phyloP scores from a whole-genome alignment of 2,888 invertebrate genomes.

The Leptopterna dolabrata region DNA sequence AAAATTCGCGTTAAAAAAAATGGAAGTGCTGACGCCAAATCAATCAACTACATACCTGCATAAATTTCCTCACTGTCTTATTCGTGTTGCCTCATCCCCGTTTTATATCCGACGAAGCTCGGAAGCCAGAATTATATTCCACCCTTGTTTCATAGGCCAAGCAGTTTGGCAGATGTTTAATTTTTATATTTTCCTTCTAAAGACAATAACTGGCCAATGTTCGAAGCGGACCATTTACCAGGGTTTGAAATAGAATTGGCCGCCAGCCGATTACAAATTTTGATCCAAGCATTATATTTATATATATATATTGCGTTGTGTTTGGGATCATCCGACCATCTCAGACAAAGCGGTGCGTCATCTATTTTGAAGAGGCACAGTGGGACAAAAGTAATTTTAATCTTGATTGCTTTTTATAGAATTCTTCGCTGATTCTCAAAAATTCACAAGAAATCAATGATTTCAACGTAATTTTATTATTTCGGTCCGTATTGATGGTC shows the following conservation, averaged over 20 bases:
- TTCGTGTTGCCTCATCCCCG: background rate
- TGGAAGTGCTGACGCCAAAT: background rate
- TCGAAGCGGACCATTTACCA: background rate
- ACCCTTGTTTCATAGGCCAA: background rate
- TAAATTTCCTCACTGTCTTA: background rate
- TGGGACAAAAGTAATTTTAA: too few species aligned
- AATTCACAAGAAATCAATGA: too few species aligned
- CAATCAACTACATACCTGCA: background rate
- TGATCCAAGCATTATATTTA: background rate
- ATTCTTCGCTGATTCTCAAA: too few species aligned
- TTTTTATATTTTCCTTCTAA: background rate
- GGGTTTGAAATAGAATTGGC: conserved; percentile 24
- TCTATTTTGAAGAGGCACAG: too few species aligned
- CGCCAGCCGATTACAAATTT: background rate
- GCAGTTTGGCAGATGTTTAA: background rate
- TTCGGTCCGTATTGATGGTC: too few species aligned
- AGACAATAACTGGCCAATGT: background rate
- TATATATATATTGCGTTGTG: background rate
- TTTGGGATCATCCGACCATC: background rate
- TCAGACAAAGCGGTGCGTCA: background rate
- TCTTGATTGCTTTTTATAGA: too few species aligned
- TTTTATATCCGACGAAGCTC: background rate
- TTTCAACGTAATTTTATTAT: too few species aligned
- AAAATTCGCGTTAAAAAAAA: background rate
- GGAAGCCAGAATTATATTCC: background rate